phyloP scores from a whole-genome alignment of 2,797 vertebrate species.

The Sitta carolinensis region DNA sequence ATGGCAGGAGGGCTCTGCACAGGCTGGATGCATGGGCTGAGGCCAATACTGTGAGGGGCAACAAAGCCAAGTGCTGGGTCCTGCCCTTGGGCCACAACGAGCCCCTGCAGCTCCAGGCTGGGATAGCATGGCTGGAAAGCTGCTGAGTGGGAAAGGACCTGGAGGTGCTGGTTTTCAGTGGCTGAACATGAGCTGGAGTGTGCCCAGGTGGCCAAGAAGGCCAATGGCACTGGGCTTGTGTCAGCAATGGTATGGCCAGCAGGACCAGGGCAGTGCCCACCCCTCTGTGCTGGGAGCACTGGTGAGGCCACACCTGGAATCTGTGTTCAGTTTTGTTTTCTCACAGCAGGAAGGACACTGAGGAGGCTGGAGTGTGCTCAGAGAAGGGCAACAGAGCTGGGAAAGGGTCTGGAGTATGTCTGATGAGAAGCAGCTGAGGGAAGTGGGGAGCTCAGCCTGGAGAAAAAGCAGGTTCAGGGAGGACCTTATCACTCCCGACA shows the following conservation, averaged over 20 bases:
- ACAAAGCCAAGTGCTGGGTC: accelerated
- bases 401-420: background rate
- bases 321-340: background rate
- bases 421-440: background rate
- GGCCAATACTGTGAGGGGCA: accelerated
- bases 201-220: background rate
- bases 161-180: accelerated
- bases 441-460: background rate
- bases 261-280: background rate
- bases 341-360: background rate
- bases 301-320: background rate
- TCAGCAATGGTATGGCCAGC: background rate
- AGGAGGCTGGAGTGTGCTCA: accelerated
- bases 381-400: accelerated
- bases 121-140: background rate
- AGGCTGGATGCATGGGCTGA: accelerated
- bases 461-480: background rate
- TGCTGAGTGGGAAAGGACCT: accelerated
- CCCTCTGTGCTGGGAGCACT: background rate
- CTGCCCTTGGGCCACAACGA: background rate
- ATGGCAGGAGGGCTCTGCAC: background rate
- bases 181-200: background rate
- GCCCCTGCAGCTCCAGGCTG: too few relatives aligned
- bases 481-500: accelerated
- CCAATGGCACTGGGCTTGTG: too few relatives aligned